Evolutionary conservation across 1,140 invertebrate genomes (phyloP).

Genomic region (Drosophila parabipectinata): DNA sequence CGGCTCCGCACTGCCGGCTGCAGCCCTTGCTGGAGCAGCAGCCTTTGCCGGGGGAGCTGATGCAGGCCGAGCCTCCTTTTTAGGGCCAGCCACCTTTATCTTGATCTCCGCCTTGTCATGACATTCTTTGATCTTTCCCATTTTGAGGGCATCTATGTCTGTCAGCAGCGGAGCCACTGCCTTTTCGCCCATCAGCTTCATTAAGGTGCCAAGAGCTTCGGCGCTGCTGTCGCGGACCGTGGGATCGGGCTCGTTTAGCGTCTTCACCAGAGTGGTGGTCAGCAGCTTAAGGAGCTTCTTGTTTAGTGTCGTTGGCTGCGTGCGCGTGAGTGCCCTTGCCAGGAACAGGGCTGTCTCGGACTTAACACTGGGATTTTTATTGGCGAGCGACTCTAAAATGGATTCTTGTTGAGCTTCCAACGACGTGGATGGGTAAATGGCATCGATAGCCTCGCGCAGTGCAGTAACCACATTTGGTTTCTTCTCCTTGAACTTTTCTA

Average conservation of each 20-base stretch:
- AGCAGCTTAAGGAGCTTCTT: conserved; percentile 97
- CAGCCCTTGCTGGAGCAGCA: conserved; percentile 82
- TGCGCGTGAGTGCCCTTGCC: conserved; percentile 91
- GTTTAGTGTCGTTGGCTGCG: conserved; percentile 91
- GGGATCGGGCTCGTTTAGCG: conserved; percentile 92
- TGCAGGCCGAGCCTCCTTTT: conserved; percentile 87
- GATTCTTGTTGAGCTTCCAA: conserved; percentile 96
- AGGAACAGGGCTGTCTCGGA: conserved; percentile 96
- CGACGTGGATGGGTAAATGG: conserved; percentile 92
- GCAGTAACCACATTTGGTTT: conserved; percentile 95
- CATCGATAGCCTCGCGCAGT: conserved; percentile 96
- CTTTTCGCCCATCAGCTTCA: conserved; percentile 97
- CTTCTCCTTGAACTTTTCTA: conserved; percentile 99
- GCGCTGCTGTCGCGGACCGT: conserved; percentile 93
- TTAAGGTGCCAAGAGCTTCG: conserved; percentile 96
- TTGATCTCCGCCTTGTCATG: conserved; percentile 95
- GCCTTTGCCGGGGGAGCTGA: conserved; percentile 84
- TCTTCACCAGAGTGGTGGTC: conserved; percentile 92
- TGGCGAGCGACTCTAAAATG: conserved; percentile 91
- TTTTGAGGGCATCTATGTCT: conserved; percentile 96
- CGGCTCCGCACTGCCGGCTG: conserved; percentile 85
- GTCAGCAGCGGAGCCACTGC: conserved; percentile 92
- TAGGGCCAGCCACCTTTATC: conserved; percentile 87
- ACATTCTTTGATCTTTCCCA: conserved; percentile 97
- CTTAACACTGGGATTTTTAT: conserved; percentile 98